Base-by-base conservation (phyloP, 2,797 vertebrate species). In the Tenualosa thibaudeaui region DNA sequence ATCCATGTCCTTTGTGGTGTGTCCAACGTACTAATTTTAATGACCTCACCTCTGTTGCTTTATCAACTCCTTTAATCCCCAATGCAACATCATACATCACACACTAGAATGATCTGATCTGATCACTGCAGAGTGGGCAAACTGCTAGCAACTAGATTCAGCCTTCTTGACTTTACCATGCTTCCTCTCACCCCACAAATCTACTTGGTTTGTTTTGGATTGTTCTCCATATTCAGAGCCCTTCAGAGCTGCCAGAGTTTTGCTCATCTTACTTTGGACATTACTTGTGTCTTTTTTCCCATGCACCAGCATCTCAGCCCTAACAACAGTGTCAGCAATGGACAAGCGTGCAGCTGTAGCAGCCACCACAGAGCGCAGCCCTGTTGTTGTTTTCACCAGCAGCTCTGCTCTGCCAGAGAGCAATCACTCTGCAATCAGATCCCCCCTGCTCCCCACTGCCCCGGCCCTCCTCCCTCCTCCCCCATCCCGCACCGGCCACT, bases 321-420 rank as follows among this genome's bases (percentile, higher is more conserved):
- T 5, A 19, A 7, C 58, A 62, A n/a, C 58, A 8, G n/a, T 24
- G n/a, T 62, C n/a, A n/a, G 58, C 58, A 3, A n/a, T 62, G n/a
- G n/a, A 24, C n/a, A 9, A 62, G 68, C 15, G 15, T 75, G 68
- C 68, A 75, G 68, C 37, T 75, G 68, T 37, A 15, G 15, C 68
- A 13, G 54, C 54, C 94, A 94, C 92, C 93, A 94, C 89, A 89
- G 91, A 82, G 90, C 87, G 86, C 60, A 83, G 90, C 58, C 89
- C 54, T 56, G 17, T 56, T 56, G 54, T 94, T 93, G 89, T 93
- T 94, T 92, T 93, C 91, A 95, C 93, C 92, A 93, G 83, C 62
- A 31, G 43, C 68, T 19, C 68, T 65, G 43, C 68, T 19, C 68
- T 90, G 89, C 91, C 90, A 91, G 91, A 85, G 84, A 90, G 85